Conservation (phyloP, 2,888 invertebrate species). For the Phortica magna region DNA sequence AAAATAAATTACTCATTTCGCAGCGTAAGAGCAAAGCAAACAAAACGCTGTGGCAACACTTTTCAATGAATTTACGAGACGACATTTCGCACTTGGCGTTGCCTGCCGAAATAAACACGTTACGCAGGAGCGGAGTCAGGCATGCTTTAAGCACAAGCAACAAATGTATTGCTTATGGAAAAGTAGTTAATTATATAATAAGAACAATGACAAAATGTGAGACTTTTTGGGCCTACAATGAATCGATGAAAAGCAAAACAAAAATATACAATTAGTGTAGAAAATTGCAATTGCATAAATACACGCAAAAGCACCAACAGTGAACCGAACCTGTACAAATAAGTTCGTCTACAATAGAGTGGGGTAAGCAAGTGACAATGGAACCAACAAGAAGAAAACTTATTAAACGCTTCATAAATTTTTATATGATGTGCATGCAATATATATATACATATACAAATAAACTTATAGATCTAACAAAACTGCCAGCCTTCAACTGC, state of each 20-base stretch:
- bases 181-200: too few species aligned
- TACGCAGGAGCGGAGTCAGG: not conserved
- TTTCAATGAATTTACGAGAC: conserved; percentile 69
- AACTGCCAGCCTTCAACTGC: not conserved
- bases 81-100: conserved; percentile 13
- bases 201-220: too few species aligned
- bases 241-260: too few species aligned
- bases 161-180: too few species aligned
- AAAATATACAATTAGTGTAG: too few species aligned
- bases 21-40: conserved; percentile 40
- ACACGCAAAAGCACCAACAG: not conserved
- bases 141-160: not conserved
- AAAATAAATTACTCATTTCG: conserved; percentile 64
- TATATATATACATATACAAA: conserved; percentile 54
- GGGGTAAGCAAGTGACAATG: not conserved
- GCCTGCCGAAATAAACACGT: not conserved
- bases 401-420: conserved; percentile 75
- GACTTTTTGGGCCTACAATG: too few species aligned
- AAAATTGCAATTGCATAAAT: not conserved
- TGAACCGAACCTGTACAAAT: not conserved
- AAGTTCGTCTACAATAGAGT: not conserved
- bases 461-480: not conserved
- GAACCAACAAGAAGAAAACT: conserved; percentile 64
- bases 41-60: conserved; percentile 28
- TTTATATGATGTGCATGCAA: conserved; percentile 74